These are phyloP conservation scores for Hippocampus mohnikei DNA, from an alignment of 2,113 vertebrate genomes.

Conservation along the genomic window DNA sequence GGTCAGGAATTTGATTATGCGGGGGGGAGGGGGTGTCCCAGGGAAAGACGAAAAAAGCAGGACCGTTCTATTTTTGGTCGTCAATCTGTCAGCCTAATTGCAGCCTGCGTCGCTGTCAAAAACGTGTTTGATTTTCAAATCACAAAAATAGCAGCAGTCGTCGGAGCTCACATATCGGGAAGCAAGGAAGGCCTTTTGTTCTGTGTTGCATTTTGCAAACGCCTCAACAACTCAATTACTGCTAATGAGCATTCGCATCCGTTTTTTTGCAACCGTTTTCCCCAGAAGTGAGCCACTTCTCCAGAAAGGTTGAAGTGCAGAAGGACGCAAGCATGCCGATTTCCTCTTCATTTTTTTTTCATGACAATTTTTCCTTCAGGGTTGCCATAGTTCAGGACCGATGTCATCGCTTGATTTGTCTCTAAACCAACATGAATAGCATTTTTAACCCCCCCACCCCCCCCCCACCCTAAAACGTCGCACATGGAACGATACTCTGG, in stretches of 20 bases:
- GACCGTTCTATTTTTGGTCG: slow-evolving; percentile 22
- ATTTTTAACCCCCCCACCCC: not conserved
- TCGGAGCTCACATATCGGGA: slow-evolving; percentile 1
- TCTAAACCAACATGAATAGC: not conserved
- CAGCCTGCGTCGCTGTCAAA: slow-evolving; percentile 4
- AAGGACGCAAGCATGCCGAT: not conserved
- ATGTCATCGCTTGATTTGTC: not conserved
- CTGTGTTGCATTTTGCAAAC: slow-evolving; percentile 11
- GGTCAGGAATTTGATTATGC: slow-evolving; percentile 27
- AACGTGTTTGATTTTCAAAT: slow-evolving; percentile 4
- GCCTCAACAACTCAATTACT: slow-evolving; percentile 7
- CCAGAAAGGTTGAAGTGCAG: not conserved
- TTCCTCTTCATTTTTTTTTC: not conserved
- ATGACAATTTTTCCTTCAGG: not conserved
- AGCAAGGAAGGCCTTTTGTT: not conserved
- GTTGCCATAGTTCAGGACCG: not conserved
- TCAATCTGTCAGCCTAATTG: slow-evolving; percentile 15
- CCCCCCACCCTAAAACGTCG: not conserved
- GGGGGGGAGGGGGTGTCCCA: not conserved
- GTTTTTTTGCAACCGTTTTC: not conserved
- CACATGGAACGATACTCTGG: slow-evolving; percentile 3
- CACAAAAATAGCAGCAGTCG: slow-evolving; percentile 6
- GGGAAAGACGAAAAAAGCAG: slow-evolving; percentile 10
- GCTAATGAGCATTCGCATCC: not conserved
- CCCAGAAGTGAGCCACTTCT: not conserved